phyloP scores from a whole-genome alignment of 2,888 invertebrate species.

The Campaea margaritaria region DNA sequence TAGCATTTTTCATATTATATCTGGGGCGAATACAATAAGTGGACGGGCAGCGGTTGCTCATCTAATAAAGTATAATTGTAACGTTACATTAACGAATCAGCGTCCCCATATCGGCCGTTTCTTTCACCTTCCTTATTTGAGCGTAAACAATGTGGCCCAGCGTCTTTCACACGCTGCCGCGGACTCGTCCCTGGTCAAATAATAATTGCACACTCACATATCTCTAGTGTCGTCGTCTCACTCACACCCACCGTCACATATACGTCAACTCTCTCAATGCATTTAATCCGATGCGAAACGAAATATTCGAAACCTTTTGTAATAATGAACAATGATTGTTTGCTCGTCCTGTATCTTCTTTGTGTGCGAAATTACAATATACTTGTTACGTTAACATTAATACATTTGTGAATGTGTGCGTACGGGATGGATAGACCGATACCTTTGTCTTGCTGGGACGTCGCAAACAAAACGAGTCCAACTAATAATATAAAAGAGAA shows the following conservation, averaged over 20 bases:
- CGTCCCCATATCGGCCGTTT: conserved; percentile 67
- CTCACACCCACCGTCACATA: conserved; percentile 69
- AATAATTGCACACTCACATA: conserved; percentile 81
- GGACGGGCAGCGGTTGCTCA: conserved; percentile 54
- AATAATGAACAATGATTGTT: conserved; percentile 85
- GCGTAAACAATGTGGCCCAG: conserved; percentile 82
- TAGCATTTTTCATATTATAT: conserved; percentile 39
- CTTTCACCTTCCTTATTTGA: conserved; percentile 82
- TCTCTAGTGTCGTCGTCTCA: conserved; percentile 60
- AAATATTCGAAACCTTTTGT: conserved; percentile 84
- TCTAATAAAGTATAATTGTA: conserved; percentile 73
- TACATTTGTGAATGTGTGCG: conserved; percentile 73
- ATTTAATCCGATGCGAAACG: conserved; percentile 84
- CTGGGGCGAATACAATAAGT: conserved; percentile 49
- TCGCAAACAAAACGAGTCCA: conserved; percentile 83
- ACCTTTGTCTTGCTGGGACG: conserved; percentile 84
- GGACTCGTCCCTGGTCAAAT: conserved; percentile 85
- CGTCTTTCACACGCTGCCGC: conserved; percentile 83
- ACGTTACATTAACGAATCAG: conserved; percentile 71
- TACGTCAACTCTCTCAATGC: conserved; percentile 74
- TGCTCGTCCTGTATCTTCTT: conserved; percentile 82
- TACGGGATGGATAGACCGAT: conserved; percentile 81
- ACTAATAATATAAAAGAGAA: conserved; percentile 83
- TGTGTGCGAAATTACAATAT: conserved; percentile 85
- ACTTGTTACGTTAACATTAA: conserved; percentile 82